Conservation (phyloP, 2,113 vertebrate species). For the Nyctibius bracteatus region DNA sequence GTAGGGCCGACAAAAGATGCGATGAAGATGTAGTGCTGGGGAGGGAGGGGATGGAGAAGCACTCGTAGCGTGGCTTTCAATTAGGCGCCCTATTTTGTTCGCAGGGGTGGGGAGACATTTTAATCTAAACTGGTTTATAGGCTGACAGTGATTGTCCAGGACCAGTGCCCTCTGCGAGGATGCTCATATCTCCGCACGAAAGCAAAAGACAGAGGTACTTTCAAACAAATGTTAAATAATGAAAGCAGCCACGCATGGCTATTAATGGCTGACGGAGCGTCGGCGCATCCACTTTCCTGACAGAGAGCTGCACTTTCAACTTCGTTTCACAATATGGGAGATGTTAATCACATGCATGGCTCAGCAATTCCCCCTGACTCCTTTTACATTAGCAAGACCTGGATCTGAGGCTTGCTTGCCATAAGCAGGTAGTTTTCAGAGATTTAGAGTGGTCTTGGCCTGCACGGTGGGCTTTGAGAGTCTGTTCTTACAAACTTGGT, state of each 20-base stretch:
- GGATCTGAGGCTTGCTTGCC: neutral
- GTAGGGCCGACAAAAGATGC: neutral
- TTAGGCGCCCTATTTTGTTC: neutral
- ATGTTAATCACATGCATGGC: fast-evolving
- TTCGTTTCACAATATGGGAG: neutral
- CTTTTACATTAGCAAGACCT: neutral
- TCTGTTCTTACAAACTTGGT: neutral
- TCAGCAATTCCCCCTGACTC: neutral
- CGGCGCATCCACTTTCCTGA: neutral
- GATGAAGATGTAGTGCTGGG: neutral
- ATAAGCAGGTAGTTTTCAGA: neutral
- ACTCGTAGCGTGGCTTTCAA: neutral
- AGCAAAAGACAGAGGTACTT: neutral
- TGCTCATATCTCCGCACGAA: neutral
- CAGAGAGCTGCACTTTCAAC: neutral
- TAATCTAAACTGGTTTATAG: neutral
- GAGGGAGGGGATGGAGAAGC: neutral
- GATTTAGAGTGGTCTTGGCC: neutral
- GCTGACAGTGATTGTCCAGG: neutral
- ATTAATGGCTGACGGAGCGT: neutral
- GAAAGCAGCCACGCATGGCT: neutral
- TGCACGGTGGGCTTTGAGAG: neutral
- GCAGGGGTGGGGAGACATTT: neutral
- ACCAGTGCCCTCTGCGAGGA: neutral
- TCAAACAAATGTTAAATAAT: neutral